These are phyloP conservation scores for Hypena proboscidalis DNA, from an alignment of 2,888 invertebrate genomes.

Conservation along the genomic window DNA sequence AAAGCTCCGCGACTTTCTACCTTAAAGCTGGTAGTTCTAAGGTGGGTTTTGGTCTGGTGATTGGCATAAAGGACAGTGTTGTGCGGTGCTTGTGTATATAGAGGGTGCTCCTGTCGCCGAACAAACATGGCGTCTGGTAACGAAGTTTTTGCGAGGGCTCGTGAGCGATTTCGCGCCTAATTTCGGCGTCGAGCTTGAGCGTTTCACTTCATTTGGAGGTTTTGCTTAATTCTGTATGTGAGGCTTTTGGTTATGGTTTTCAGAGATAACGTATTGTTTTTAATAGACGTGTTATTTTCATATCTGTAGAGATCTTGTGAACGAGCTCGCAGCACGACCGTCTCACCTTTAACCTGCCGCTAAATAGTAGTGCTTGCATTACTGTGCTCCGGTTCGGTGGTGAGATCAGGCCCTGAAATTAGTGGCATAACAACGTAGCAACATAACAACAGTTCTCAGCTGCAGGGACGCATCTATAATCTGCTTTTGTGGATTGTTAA, in stretches of 20 bases:
- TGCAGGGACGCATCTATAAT: no score
- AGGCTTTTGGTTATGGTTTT: conserved; percentile 16
- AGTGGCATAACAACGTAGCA: no score
- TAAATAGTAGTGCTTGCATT: no score
- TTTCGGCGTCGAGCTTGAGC: conserved; percentile 65
- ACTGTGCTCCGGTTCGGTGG: no score
- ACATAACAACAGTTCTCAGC: no score
- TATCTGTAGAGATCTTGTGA: no score
- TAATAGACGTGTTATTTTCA: no score
- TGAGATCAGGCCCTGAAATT: no score
- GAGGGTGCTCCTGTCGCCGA: conserved; percentile 82
- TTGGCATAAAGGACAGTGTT: conserved; percentile 51
- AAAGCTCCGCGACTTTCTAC: conserved; percentile 39
- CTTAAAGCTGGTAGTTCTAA: conserved; percentile 40
- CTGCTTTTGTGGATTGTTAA: no score
- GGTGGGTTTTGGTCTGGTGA: conserved; percentile 17
- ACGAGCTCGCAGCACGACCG: no score
- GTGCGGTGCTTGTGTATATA: conserved; percentile 69
- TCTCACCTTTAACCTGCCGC: no score
- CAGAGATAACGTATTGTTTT: no score
- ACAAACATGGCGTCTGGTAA: conserved; percentile 83
- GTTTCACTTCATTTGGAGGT: conserved; percentile 62
- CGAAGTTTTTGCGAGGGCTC: conserved; percentile 80
- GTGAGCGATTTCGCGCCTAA: conserved; percentile 84
- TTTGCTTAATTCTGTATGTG: conserved; percentile 44